Percentiles rank a stretch among this genome's conserved stretches.
Evolutionary conservation across 2,888 invertebrate genomes (phyloP).

Genomic region (Venusia cambrica): DNA sequence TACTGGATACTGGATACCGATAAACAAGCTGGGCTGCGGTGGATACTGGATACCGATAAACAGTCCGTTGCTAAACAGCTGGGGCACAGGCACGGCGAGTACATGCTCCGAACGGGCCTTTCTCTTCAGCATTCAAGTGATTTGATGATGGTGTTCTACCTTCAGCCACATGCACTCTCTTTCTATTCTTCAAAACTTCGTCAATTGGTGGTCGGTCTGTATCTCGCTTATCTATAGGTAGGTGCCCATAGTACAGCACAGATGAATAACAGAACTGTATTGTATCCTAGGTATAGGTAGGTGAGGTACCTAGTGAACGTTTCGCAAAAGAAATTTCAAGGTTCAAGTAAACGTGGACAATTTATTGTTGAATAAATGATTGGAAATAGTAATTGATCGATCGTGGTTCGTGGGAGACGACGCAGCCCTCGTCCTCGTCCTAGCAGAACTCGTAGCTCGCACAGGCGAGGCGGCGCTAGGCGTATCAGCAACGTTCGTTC

Average conservation of each 20-base stretch:
- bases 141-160: too few relatives aligned
- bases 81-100: constrained; percentile 18
- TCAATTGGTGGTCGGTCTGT: too few relatives aligned
- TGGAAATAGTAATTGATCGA: constrained; percentile 51
- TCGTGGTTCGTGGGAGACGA: constrained; percentile 52
- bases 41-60: constrained; percentile 25
- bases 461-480: too few relatives aligned
- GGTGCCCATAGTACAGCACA: too few relatives aligned
- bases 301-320: constrained; percentile 17
- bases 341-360: constrained; percentile 38
- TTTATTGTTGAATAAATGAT: constrained; percentile 51
- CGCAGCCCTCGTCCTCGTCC: constrained; percentile 40
- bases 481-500: constrained; percentile 8
- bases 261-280: too few relatives aligned
- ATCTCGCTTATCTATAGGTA: too few relatives aligned
- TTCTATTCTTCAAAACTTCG: too few relatives aligned
- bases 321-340: constrained; percentile 59
- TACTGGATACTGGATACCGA: constrained; percentile 22
- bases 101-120: too few relatives aligned
- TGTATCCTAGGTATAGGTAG: too few relatives aligned
- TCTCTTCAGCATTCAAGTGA: too few relatives aligned
- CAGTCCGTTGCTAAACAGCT: constrained; percentile 29
- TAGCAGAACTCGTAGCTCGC: neutral
- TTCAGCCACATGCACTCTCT: too few relatives aligned
- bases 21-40: constrained; percentile 27